Evolutionary conservation across 2,888 invertebrate genomes (phyloP).

Genomic region (Drosophila austrosaltans): DNA sequence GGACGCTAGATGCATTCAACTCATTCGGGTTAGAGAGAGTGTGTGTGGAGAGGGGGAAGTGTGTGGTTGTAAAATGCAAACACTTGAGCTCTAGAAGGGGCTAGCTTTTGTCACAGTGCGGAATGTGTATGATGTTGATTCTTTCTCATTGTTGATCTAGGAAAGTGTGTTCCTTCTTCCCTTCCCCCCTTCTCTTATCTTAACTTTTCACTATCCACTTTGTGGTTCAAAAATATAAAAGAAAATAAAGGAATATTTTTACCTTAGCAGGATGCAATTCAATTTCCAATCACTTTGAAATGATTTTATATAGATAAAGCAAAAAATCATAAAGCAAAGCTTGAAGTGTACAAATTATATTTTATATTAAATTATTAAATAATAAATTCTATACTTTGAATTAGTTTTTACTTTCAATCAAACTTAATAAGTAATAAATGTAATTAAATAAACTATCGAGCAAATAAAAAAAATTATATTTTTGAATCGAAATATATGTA

Average conservation of each 20-base stretch:
- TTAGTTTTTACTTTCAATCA: no score
- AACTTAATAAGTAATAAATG: no score
- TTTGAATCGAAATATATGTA: no score
- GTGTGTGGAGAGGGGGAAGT: slow-evolving; percentile 35
- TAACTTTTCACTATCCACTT: neutral
- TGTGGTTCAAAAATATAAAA: neutral
- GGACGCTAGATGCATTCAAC: slow-evolving; percentile 48
- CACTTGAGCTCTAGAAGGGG: slow-evolving; percentile 68
- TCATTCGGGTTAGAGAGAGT: slow-evolving; percentile 6
- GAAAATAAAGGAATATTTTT: neutral
- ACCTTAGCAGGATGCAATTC: neutral
- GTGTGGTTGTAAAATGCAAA: slow-evolving; percentile 75
- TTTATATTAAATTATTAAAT: no score
- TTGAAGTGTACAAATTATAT: neutral
- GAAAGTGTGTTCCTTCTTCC: neutral
- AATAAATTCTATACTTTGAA: no score
- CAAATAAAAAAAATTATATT: no score
- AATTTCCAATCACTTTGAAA: neutral
- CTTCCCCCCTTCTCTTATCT: neutral
- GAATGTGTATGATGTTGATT: slow-evolving; percentile 8
- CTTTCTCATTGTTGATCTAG: slow-evolving; percentile 1
- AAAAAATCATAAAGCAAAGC: neutral
- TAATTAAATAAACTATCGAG: no score
- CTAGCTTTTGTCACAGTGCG: slow-evolving; percentile 40
- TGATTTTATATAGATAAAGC: neutral